These are phyloP conservation scores for Acromyrmex charruanus DNA, from an alignment of 1,140 invertebrate species.

Conservation along the genomic window DNA sequence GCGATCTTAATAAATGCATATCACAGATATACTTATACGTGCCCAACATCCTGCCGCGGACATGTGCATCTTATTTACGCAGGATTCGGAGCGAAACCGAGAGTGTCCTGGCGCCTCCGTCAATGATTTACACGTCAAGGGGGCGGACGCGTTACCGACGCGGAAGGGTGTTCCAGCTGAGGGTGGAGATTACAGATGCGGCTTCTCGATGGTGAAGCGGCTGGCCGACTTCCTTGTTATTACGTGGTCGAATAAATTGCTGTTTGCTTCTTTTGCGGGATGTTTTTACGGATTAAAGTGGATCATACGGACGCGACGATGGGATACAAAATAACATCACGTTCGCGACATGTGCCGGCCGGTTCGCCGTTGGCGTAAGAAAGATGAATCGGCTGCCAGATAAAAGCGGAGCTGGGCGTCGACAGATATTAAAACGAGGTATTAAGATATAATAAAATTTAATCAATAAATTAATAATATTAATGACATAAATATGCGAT, in stretches of 20 bases:
- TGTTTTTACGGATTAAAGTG: slow-evolving; percentile 76
- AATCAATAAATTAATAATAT: neutral
- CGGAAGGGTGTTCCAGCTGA: slow-evolving; percentile 29
- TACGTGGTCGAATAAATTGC: slow-evolving; percentile 78
- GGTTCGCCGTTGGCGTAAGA: neutral
- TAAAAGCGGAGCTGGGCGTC: neutral
- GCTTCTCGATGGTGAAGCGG: neutral
- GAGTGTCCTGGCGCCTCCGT: slow-evolving; percentile 80
- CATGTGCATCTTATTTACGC: slow-evolving; percentile 84
- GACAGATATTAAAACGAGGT: neutral
- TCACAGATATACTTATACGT: neutral
- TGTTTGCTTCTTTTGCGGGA: slow-evolving; percentile 81
- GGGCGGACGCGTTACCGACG: slow-evolving; percentile 71
- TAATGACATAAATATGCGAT: too few species aligned
- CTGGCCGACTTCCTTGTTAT: slow-evolving; percentile 80
- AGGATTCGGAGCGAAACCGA: slow-evolving; percentile 76
- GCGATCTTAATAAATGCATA: slow-evolving; percentile 24
- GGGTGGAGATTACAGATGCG: neutral
- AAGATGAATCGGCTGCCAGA: neutral
- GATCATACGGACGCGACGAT: slow-evolving; percentile 31
- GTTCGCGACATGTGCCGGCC: slow-evolving; percentile 51
- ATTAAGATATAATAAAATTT: neutral
- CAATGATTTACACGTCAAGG: slow-evolving; percentile 76
- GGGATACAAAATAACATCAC: slow-evolving; percentile 11
- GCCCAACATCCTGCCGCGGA: slow-evolving; percentile 48